A percentile compares a stretch with the other conserved stretches of the same genome.
Evolutionary conservation across 2,888 invertebrate species (phyloP).

Genomic region (Acrocyrtus sp.): DNA sequence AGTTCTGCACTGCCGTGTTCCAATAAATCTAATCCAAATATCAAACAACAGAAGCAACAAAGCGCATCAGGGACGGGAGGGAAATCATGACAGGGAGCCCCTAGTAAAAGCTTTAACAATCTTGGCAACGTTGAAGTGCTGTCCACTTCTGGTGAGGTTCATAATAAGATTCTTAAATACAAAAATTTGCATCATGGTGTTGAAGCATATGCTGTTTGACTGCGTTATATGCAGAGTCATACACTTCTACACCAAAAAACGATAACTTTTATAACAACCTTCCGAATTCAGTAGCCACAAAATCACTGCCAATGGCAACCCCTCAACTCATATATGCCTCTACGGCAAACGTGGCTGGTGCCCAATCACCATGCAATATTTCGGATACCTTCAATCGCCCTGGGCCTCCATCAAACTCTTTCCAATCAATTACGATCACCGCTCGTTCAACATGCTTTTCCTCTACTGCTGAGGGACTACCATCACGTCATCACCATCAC

Average conservation of each 20-base stretch:
- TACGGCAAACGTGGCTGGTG: slow-evolving; percentile 18
- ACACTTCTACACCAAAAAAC: no score
- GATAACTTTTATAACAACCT: no score
- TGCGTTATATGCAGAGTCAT: no score
- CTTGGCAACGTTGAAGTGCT: slow-evolving; percentile 32
- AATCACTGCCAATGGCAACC: slow-evolving; percentile 9
- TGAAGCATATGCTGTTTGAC: no score
- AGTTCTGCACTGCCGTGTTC: no score
- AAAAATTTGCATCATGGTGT: no score
- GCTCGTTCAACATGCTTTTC: slow-evolving; percentile 4
- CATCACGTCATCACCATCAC: slow-evolving; percentile 39
- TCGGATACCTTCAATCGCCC: slow-evolving; percentile 4
- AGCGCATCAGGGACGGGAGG: background rate
- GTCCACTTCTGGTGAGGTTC: background rate
- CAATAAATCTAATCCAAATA: slow-evolving; percentile 1
- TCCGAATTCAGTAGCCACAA: no score
- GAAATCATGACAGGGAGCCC: slow-evolving; percentile 42
- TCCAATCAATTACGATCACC: background rate
- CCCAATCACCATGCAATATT: background rate
- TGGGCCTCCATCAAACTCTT: slow-evolving; percentile 4
- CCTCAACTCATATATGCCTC: slow-evolving; percentile 41
- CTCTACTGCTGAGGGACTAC: slow-evolving; percentile 3
- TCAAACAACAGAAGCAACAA: slow-evolving; percentile 6
- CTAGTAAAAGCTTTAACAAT: slow-evolving; percentile 27
- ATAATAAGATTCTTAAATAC: no score